Evolutionary conservation across 2,888 invertebrate genomes (phyloP).

Genomic region (Sarcophaga variegata): DNA sequence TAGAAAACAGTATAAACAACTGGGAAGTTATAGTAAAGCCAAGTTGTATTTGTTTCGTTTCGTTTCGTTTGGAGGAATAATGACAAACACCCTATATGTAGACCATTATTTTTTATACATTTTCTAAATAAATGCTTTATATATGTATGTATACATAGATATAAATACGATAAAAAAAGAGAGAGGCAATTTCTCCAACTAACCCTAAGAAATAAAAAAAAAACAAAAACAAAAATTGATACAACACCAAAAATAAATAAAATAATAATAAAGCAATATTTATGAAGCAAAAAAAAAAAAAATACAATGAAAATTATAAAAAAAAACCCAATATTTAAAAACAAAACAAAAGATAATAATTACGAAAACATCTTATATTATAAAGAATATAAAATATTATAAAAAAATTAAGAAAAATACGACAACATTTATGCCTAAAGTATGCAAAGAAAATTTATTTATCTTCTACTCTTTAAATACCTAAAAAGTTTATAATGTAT

Average conservation of each 20-base stretch:
- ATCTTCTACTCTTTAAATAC: conserved; percentile 43
- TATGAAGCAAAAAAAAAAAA: conserved; percentile 37
- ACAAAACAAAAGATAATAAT: not conserved
- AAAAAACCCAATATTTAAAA: not conserved
- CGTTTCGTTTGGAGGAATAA: not conserved
- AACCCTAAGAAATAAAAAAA: conserved; percentile 1
- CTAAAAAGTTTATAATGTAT: conserved; percentile 38
- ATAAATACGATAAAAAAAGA: not conserved
- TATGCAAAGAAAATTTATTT: conserved; percentile 46
- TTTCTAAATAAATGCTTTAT: conserved; percentile 33
- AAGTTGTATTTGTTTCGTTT: not conserved
- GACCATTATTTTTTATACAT: conserved; percentile 11
- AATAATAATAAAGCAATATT: conserved; percentile 59
- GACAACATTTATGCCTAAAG: conserved; percentile 32
- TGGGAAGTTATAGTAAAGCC: not conserved
- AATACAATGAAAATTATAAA: not conserved
- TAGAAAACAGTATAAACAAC: not conserved
- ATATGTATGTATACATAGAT: conserved; percentile 25
- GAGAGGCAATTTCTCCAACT: not conserved
- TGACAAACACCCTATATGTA: conserved; percentile 17
- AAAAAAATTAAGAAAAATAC: conserved; percentile 1
- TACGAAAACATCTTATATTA: not conserved
- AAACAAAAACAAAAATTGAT: conserved; percentile 1
- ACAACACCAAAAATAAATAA: conserved; percentile 41
- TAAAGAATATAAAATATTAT: not conserved